Evolutionary conservation across 2,113 vertebrate genomes (phyloP), one percentile per base, ranked within the genome.

Genomic region (Periophthalmodon schlosseri): DNA sequence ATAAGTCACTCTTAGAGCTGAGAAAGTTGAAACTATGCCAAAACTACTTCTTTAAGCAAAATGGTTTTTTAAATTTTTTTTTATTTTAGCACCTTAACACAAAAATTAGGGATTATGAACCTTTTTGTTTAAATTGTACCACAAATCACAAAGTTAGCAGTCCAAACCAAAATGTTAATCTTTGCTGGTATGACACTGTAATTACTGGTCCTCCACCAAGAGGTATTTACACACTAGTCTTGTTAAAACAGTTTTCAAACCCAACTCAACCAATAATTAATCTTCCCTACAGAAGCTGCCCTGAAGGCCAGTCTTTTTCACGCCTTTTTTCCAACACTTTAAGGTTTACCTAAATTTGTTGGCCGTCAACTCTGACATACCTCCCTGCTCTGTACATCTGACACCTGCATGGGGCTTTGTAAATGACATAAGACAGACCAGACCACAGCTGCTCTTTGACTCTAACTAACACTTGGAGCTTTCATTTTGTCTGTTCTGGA

Each of bases 301-400:
- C 63, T 9, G 34, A 34, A 39, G 63, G 63, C 33, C 34, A 16
- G 63, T 65, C 39, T n/a, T 44, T 44, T 10, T 21, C 63, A 21
- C 60, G 18, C 34, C 34, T 39, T 65, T 39, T 20, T 18, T 13
- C 63, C 34, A n/a, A 44, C 33, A 65, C 63, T 34, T 65, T 12
- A 44, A 34, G 63, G 34, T 44, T 47, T 46, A 68, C 66, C n/a
- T 49, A 20, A 71, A 39, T 23, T 56, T 64, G 68, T 39, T 34
- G 23, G 3, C 6, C 16, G 39, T 12, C 24, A 63, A n/a, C 3
- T 68, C 50, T 63, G 33, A 71, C 24, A 18, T 20, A 5, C 47
- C 49, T 47, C 46, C 24, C 46, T 50, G 77, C 46, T 56, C 28
- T 67, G 33, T 70, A 74, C 70, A 68, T 34, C n/a, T 64, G 56